phyloP scores from a whole-genome alignment of 1,140 invertebrate genomes.

The Cyclargus thomasi region DNA sequence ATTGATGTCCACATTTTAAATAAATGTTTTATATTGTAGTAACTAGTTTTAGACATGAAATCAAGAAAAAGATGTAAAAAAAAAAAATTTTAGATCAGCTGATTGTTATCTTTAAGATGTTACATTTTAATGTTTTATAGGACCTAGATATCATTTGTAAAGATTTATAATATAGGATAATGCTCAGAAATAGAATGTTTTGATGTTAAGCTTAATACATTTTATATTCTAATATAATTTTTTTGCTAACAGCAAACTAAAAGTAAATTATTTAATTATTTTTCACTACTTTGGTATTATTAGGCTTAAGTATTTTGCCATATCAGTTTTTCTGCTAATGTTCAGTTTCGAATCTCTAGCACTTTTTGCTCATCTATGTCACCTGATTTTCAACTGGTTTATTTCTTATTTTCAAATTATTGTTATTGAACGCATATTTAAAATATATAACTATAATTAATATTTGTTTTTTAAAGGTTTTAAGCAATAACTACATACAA shows the following conservation, averaged over 20 bases:
- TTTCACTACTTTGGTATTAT: too few species aligned
- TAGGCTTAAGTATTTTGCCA: too few species aligned
- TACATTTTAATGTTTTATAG: neutral
- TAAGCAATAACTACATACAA: neutral
- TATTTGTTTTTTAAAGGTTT: neutral
- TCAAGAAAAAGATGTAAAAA: conserved; percentile 11
- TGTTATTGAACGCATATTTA: neutral
- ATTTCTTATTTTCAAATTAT: neutral
- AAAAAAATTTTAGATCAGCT: neutral
- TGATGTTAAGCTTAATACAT: too few species aligned
- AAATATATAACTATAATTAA: neutral
- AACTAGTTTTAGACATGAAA: neutral
- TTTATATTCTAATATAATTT: too few species aligned
- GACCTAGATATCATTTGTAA: too few species aligned
- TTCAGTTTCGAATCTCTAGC: too few species aligned
- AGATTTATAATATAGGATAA: too few species aligned
- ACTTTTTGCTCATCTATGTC: neutral
- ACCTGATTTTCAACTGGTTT: neutral
- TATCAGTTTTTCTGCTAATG: too few species aligned
- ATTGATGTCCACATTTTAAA: neutral
- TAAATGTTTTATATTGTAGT: neutral
- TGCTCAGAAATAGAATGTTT: too few species aligned
- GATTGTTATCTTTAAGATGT: neutral
- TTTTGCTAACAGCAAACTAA: too few species aligned
- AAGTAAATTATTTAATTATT: too few species aligned